Percentiles rank a stretch among this genome's conserved stretches.
These are phyloP conservation scores for Drosophila formosana DNA, from an alignment of 2,888 invertebrate species.

Conservation along the genomic window DNA sequence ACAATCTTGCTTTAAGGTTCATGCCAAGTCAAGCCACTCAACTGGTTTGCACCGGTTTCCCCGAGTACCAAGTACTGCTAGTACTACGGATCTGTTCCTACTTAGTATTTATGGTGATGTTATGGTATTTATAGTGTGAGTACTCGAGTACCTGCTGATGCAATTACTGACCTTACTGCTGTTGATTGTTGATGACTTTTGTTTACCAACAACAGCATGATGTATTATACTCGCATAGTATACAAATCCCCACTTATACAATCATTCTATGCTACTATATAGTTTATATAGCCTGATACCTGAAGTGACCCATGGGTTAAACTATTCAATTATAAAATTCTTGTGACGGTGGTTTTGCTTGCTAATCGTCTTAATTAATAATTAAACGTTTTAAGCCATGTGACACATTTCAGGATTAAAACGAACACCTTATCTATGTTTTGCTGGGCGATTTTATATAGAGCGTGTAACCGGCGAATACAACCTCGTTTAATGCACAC, in stretches of 20 bases:
- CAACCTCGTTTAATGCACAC: constrained; percentile 11
- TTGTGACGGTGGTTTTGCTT: constrained; percentile 3
- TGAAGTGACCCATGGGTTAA: constrained; percentile 7
- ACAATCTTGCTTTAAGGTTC: constrained; percentile 37
- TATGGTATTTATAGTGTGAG: background rate
- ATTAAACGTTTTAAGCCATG: background rate
- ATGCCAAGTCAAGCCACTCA: constrained; percentile 36
- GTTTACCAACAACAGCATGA: constrained; percentile 34
- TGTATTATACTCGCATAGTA: background rate
- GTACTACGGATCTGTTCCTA: constrained; percentile 2
- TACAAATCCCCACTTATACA: constrained; percentile 9
- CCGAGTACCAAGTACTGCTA: background rate
- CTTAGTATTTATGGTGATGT: no score
- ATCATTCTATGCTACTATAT: constrained; percentile 11
- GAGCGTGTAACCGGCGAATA: constrained; percentile 3
- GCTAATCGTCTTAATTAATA: background rate
- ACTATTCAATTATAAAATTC: constrained; percentile 12
- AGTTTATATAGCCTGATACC: constrained; percentile 6
- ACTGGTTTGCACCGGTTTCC: constrained; percentile 43
- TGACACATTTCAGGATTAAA: constrained; percentile 8
- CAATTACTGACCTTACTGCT: constrained; percentile 57
- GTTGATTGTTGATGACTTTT: constrained; percentile 43
- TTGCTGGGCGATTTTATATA: background rate
- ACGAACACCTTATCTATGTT: background rate
- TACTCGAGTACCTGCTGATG: constrained; percentile 46